Percentiles rank a stretch among this genome's conserved stretches.
These are phyloP conservation scores for Yponomeuta plumbellus DNA, from an alignment of 2,888 invertebrate species.

Conservation along the genomic window DNA sequence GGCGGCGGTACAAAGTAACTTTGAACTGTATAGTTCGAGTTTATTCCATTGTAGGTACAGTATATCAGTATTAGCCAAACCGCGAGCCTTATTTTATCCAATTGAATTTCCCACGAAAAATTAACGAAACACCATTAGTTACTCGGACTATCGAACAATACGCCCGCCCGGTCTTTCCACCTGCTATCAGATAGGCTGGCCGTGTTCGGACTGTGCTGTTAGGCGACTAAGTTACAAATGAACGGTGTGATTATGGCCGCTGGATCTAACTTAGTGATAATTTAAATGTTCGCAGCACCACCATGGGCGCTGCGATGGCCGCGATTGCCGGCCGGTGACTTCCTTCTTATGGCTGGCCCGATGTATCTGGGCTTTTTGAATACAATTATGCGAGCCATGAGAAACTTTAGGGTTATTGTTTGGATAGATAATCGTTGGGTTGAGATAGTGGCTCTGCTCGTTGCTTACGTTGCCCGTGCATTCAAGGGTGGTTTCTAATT, in stretches of 20 bases:
- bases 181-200: constrained; percentile 63
- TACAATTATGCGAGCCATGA: constrained; percentile 48
- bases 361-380: constrained; percentile 59
- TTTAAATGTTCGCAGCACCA: constrained; percentile 70
- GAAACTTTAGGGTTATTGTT: constrained; percentile 16
- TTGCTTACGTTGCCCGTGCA: not conserved
- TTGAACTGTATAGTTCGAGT: too few relatives aligned
- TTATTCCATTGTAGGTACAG: too few relatives aligned
- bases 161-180: constrained; percentile 54
- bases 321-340: constrained; percentile 60
- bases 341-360: constrained; percentile 58
- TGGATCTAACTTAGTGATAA: constrained; percentile 70
- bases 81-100: not conserved
- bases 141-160: constrained; percentile 75
- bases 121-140: constrained; percentile 74
- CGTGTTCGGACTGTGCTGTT: constrained; percentile 47
- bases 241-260: constrained; percentile 70
- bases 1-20: too few relatives aligned
- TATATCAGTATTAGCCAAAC: not conserved
- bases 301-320: constrained; percentile 50
- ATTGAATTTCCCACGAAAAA: constrained; percentile 28
- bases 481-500: too few relatives aligned
- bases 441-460: not conserved
- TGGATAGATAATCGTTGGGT: constrained; percentile 15
- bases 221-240: constrained; percentile 68